These are phyloP conservation scores for Lepas anatifera DNA, from an alignment of 2,888 invertebrate genomes.

Conservation along the genomic window DNA sequence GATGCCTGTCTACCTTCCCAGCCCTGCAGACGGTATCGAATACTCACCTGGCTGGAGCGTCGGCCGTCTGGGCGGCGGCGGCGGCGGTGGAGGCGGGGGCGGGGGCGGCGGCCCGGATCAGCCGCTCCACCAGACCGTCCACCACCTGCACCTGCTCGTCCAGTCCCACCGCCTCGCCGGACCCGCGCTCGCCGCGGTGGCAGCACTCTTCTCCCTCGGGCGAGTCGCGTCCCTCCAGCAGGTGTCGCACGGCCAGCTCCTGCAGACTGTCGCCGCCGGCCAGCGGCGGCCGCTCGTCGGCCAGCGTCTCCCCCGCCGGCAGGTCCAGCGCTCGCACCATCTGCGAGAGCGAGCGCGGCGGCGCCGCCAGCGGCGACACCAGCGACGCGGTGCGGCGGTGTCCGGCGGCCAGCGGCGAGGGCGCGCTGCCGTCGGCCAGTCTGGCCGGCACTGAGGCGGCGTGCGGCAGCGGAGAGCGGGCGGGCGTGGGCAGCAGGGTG, in stretches of 20 bases:
- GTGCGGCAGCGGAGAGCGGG: background rate
- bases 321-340: conserved; percentile 4
- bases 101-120: background rate
- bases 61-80: background rate
- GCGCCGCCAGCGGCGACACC: conserved; percentile 19
- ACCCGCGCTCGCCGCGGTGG: background rate
- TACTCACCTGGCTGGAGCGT: background rate
- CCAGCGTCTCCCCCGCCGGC: background rate
- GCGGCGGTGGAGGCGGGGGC: background rate
- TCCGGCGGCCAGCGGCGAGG: conserved; percentile 19
- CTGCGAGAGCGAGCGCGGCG: background rate
- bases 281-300: background rate
- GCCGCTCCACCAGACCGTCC: background rate
- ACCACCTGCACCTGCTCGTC: background rate
- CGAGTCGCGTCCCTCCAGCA: background rate
- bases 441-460: conserved; percentile 15
- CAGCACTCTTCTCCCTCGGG: background rate
- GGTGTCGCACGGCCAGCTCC: conserved; percentile 2
- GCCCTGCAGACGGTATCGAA: no score
- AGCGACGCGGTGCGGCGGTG: conserved; percentile 23
- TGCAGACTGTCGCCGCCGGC: conserved; percentile 2
- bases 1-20: no score
- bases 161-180: background rate
- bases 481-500: background rate
- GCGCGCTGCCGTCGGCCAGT: conserved; percentile 15